Evolutionary conservation across 2,888 invertebrate species (phyloP).

Genomic region (Apomyelois bistriatella): DNA sequence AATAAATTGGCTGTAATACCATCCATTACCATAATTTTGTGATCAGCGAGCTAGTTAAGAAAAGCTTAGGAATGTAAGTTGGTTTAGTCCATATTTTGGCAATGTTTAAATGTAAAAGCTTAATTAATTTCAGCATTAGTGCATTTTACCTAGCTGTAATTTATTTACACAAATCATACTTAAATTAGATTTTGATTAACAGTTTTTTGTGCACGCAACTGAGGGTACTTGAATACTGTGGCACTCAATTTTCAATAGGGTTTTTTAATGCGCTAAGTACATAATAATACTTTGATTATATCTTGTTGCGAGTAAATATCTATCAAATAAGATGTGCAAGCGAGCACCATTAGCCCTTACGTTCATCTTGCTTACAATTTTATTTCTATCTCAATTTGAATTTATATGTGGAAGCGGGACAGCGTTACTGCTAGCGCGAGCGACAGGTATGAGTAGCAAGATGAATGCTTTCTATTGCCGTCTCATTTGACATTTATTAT

Average conservation of each 20-base stretch:
- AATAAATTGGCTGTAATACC: not conserved
- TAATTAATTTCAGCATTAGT: slow-evolving; percentile 8
- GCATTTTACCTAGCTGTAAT: slow-evolving; percentile 7
- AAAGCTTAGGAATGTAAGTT: slow-evolving; percentile 65
- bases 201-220: slow-evolving; percentile 2
- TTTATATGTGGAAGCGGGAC: no score
- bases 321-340: no score
- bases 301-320: no score
- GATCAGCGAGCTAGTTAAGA: slow-evolving; percentile 24
- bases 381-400: no score
- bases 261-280: no score
- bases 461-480: no score
- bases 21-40: not conserved
- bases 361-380: no score
- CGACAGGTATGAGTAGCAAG: no score
- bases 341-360: no score
- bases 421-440: no score
- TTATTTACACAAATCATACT: slow-evolving; percentile 6
- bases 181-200: not conserved
- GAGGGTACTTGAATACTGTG: not conserved
- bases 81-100: slow-evolving; percentile 43
- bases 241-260: no score
- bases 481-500: not conserved
- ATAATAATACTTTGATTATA: no score
- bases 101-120: slow-evolving; percentile 47